Conservation (phyloP, 1,140 invertebrate species). For the Drosophila nannoptera region DNA sequence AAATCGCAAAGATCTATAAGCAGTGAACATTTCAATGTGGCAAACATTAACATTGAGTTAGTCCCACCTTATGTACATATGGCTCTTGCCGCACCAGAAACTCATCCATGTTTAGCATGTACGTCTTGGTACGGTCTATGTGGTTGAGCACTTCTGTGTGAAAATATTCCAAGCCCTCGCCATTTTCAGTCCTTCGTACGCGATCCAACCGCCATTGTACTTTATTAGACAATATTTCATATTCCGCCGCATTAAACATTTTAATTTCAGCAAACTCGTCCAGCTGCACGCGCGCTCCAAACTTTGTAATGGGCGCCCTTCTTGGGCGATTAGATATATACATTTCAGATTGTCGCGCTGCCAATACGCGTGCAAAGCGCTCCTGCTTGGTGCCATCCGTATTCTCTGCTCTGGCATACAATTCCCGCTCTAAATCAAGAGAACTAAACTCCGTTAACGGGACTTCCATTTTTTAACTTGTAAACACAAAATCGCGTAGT, state of each 20-base stretch:
- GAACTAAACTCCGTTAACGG: slow-evolving; percentile 25
- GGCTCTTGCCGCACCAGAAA: slow-evolving; percentile 34
- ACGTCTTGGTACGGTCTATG: slow-evolving; percentile 20
- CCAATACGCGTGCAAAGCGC: slow-evolving; percentile 19
- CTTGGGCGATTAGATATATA: background rate
- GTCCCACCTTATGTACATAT: slow-evolving; percentile 27
- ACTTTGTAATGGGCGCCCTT: slow-evolving; percentile 7
- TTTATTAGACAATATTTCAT: slow-evolving; percentile 5
- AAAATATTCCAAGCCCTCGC: slow-evolving; percentile 25
- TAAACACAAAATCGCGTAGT: slow-evolving; percentile 23
- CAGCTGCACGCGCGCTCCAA: slow-evolving; percentile 25
- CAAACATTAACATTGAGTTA: background rate
- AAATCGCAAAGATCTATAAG: slow-evolving; percentile 27
- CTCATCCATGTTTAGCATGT: slow-evolving; percentile 35
- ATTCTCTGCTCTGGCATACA: slow-evolving; percentile 8
- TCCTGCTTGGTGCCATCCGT: slow-evolving; percentile 26
- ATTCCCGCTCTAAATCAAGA: slow-evolving; percentile 33
- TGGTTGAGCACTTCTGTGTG: slow-evolving; percentile 13
- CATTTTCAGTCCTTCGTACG: slow-evolving; percentile 27
- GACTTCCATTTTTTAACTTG: slow-evolving; percentile 27
- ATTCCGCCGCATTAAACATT: slow-evolving; percentile 2
- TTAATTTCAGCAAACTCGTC: slow-evolving; percentile 30
- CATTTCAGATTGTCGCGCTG: slow-evolving; percentile 2
- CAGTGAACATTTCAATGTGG: too few species aligned
- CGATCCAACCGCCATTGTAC: slow-evolving; percentile 22